Base-by-base conservation (phyloP, 2,113 vertebrate species). In the Mus spicilegus region DNA sequence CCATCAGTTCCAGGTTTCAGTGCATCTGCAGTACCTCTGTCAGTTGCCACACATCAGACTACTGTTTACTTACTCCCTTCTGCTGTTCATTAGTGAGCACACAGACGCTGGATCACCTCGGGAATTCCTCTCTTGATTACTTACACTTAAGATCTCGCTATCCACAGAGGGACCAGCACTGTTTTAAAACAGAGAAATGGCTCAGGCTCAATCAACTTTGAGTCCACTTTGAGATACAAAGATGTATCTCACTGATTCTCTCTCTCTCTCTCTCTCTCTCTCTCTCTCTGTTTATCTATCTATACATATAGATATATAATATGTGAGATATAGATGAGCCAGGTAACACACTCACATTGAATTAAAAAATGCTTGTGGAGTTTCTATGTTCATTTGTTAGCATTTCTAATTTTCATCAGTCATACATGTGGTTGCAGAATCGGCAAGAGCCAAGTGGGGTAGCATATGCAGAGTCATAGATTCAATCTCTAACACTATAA, bases 21-120 rank as follows among this genome's bases (percentile, higher is more conserved):
- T 10, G 39, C 42, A 10, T 56, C 80, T 51, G 0, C 22, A 42
- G 58, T 13, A 72, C 76, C 72, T 75, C 26, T 63, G 82, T 85
- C 7, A 0, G 90, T 19, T 26, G 56, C 87, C 49, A 95, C 76
- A 19, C 36, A 3, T 49, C 20, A 46, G 56, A 22, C 61, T 58
- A 46, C 65, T 96, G 93, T 94, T 97, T 94, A 96, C 89, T 96
- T 94, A 96, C 89, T 96, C 56, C 65, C 56, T 91, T 82, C 39
- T 51, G 65, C 26, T 73, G 80, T 87, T 91, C 91, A 78, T 97
- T 96, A 97, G 96, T 49, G 95, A 97, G 42, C 63, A 63, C 9
- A 0, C 17, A 87, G 88, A 77, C 75, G 67, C 77, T 95, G 8
- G 28, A 46, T 76, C 58, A 20, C 54, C 81, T 58, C 20, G 96